phyloP scores from a whole-genome alignment of 2,113 vertebrate species.

The Etheostoma spectabile region DNA sequence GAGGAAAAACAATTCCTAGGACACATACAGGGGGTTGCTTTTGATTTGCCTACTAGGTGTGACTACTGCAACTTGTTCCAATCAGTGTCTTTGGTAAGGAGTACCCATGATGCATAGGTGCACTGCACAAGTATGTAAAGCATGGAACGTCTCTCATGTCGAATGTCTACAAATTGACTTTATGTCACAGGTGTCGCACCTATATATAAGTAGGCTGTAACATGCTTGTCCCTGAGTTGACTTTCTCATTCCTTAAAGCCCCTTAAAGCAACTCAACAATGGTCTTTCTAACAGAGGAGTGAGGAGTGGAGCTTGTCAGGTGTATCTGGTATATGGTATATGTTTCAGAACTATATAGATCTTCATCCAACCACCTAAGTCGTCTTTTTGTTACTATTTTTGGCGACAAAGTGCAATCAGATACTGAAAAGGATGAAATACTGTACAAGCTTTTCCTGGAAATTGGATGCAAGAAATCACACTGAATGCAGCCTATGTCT shows the following conservation, averaged over 20 bases:
- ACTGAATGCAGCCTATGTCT: not conserved
- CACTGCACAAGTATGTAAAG: conserved; percentile 12
- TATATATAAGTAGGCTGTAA: conserved; percentile 7
- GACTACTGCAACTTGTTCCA: conserved; percentile 14
- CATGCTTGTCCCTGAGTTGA: not conserved
- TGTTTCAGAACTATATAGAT: not conserved
- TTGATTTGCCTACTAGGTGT: conserved; percentile 26
- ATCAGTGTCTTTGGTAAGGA: conserved; percentile 9
- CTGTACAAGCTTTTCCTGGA: conserved; percentile 8
- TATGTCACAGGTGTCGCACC: conserved; percentile 4
- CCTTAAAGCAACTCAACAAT: not conserved
- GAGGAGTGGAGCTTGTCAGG: not conserved
- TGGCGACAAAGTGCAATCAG: conserved; percentile 2
- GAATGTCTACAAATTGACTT: not conserved
- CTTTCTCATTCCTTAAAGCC: conserved; percentile 1
- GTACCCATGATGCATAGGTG: not conserved
- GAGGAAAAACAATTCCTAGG: conserved; percentile 52
- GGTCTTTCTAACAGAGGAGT: not conserved
- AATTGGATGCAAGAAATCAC: not conserved
- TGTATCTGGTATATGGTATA: not conserved
- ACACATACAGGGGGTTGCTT: conserved; percentile 17
- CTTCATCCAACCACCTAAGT: not conserved
- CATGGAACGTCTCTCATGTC: not conserved
- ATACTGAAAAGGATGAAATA: conserved; percentile 6
- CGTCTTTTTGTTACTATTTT: conserved; percentile 3